These are phyloP conservation scores for Orthonyx spaldingii DNA, from an alignment of 2,113 vertebrate species.

Conservation along the genomic window DNA sequence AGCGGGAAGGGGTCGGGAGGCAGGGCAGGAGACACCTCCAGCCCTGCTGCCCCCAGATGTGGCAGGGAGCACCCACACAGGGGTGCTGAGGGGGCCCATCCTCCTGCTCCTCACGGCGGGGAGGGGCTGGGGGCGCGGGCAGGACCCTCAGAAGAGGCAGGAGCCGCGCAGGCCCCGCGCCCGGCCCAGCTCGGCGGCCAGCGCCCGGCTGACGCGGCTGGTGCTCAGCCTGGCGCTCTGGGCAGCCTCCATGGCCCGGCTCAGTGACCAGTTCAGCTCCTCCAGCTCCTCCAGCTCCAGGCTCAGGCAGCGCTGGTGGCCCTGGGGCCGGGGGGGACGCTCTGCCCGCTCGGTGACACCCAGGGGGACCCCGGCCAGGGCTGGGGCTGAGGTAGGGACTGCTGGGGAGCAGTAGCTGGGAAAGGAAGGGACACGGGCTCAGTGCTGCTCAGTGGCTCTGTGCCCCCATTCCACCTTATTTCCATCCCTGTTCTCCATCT, in stretches of 20 bases:
- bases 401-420: constrained; percentile 73
- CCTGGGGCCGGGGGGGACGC: background rate
- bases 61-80: accelerated
- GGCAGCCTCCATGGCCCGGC: constrained; percentile 72
- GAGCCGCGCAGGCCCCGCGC: constrained; percentile 60
- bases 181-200: constrained; percentile 71
- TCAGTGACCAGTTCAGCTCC: constrained; percentile 70
- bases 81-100: background rate
- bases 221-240: constrained; percentile 69
- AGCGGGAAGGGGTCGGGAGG: accelerated
- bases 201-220: constrained; percentile 70
- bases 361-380: background rate
- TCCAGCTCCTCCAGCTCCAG: constrained; percentile 19
- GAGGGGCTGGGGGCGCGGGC: accelerated
- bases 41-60: accelerated
- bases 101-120: background rate
- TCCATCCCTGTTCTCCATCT: background rate
- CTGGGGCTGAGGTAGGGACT: constrained; percentile 58
- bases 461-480: too few relatives aligned
- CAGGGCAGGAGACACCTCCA: background rate
- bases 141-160: constrained; percentile 69
- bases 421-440: background rate
- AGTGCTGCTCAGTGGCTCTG: accelerated
- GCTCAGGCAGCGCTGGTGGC: background rate
- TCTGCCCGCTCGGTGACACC: background rate